These are phyloP conservation scores for Epinotia nisella DNA, from an alignment of 2,888 invertebrate species.

Conservation along the genomic window DNA sequence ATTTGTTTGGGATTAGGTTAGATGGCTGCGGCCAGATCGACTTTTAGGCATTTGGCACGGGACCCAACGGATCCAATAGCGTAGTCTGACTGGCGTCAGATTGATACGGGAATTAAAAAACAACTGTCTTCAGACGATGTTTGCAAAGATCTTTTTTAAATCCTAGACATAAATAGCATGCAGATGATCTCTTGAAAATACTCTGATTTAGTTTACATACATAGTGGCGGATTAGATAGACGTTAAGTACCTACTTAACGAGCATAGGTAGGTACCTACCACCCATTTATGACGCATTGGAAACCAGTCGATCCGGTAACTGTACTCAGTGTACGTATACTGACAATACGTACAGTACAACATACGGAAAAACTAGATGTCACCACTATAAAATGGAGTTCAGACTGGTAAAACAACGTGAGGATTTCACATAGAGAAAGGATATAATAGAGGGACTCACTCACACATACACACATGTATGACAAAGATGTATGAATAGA, in stretches of 20 bases:
- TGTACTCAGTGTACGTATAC: conserved; percentile 55
- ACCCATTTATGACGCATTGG: conserved; percentile 79
- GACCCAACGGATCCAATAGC: conserved; percentile 5
- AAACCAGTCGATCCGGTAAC: conserved; percentile 69
- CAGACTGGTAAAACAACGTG: neutral
- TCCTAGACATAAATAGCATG: neutral
- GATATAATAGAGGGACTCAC: too few species aligned
- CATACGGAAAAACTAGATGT: neutral
- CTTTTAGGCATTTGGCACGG: conserved; percentile 24
- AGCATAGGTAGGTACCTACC: conserved; percentile 67
- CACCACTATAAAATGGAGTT: neutral
- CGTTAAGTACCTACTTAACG: conserved; percentile 65
- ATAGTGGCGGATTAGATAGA: too few species aligned
- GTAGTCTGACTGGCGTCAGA: conserved; percentile 15
- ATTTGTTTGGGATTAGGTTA: conserved; percentile 28
- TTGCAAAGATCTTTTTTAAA: neutral
- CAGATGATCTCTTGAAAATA: neutral
- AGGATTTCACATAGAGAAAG: too few species aligned
- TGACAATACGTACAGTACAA: neutral
- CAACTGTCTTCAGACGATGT: neutral
- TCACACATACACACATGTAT: too few species aligned
- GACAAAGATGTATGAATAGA: too few species aligned
- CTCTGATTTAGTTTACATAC: neutral
- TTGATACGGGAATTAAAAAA: conserved; percentile 7
- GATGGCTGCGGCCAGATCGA: conserved; percentile 3